Evolutionary conservation across 2,888 invertebrate species (phyloP).

Genomic region (Schizaphis graminum): DNA sequence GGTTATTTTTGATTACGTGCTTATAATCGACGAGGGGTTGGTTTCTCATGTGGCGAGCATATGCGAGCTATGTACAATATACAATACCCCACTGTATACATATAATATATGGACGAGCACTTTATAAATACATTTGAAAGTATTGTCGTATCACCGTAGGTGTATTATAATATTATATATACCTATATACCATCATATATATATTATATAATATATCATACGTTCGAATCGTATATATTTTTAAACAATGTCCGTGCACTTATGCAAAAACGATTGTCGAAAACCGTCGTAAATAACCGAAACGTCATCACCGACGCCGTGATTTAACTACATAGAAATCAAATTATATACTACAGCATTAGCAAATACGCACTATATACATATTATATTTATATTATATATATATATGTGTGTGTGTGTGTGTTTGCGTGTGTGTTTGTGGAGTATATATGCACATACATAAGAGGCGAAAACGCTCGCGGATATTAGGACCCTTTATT

Average conservation of each 20-base stretch:
- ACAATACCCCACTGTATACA: not conserved
- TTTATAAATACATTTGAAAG: not conserved
- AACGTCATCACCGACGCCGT: not conserved
- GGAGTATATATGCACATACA: not conserved
- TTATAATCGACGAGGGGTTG: not conserved
- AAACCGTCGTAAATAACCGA: constrained; percentile 12
- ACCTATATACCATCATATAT: not conserved
- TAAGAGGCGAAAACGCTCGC: constrained; percentile 8
- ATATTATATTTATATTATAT: not conserved
- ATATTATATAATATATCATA: not conserved
- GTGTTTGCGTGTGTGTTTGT: too few species aligned
- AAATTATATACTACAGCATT: constrained; percentile 2
- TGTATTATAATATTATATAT: not conserved
- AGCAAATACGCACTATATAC: not conserved
- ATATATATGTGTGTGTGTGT: not conserved
- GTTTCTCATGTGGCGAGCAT: not conserved
- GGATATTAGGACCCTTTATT: constrained; percentile 46
- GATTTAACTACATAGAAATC: constrained; percentile 36
- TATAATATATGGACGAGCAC: not conserved
- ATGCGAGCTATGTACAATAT: not conserved
- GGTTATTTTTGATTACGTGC: not conserved
- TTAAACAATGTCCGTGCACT: not conserved
- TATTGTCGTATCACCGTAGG: not conserved
- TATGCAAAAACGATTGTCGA: not conserved
- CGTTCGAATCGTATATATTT: not conserved